These are phyloP conservation scores for Mythimna ferrago DNA, from an alignment of 2,888 invertebrate species.

Conservation along the genomic window DNA sequence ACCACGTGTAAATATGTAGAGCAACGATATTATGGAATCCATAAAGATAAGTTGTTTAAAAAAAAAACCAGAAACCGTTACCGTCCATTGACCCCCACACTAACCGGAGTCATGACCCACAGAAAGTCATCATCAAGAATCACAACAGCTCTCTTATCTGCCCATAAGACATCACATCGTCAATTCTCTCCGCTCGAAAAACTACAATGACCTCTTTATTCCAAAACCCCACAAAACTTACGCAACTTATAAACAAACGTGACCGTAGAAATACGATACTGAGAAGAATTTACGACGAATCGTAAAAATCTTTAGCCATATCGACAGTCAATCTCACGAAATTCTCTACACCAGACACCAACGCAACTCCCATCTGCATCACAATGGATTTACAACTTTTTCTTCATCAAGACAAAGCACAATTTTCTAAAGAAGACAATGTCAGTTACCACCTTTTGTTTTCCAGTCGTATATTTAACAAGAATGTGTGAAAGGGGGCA, in stretches of 20 bases:
- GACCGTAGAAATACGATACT: constrained; percentile 65
- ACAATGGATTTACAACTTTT: constrained; percentile 18
- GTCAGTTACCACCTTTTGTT: constrained; percentile 18
- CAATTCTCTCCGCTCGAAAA: constrained; percentile 44
- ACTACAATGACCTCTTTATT: constrained; percentile 55
- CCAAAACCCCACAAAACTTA: constrained; percentile 45
- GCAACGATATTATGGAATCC: constrained; percentile 13
- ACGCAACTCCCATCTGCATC: neutral
- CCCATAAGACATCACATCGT: constrained; percentile 22
- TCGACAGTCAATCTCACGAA: constrained; percentile 65
- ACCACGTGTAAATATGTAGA: constrained; percentile 6
- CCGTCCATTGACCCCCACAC: constrained; percentile 8
- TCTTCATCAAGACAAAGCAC: rapidly evolving
- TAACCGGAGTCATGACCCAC: constrained; percentile 8
- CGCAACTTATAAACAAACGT: constrained; percentile 56
- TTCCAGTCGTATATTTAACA: constrained; percentile 44
- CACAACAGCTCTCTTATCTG: constrained; percentile 27
- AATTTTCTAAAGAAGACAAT: constrained; percentile 9
- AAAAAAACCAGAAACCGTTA: constrained; percentile 24
- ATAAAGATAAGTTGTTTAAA: constrained; percentile 13
- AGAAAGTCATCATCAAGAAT: constrained; percentile 8
- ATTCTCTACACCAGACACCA: constrained; percentile 12
- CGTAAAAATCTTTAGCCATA: constrained; percentile 68
- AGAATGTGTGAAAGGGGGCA: constrained; percentile 69
- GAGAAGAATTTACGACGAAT: constrained; percentile 67